These are phyloP conservation scores for Tethea ocularis DNA, from an alignment of 2,888 invertebrate species.

Conservation along the genomic window DNA sequence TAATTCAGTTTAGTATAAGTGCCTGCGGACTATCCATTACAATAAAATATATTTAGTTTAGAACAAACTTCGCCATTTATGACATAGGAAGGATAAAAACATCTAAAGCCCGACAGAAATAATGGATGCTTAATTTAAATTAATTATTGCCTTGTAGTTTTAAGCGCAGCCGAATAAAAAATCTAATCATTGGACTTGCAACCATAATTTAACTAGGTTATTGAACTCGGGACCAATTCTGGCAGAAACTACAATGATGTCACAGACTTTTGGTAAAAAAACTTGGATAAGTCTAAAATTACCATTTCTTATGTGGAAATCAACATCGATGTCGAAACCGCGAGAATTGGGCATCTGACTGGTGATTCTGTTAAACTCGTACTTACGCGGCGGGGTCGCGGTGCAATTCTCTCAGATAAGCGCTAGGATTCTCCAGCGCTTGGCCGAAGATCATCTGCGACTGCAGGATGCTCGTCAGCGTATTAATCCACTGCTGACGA, in stretches of 20 bases:
- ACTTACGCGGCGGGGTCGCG: slow-evolving; percentile 72
- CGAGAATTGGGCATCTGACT: not conserved
- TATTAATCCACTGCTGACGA: slow-evolving; percentile 92
- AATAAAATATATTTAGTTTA: too few relatives aligned
- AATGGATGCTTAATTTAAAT: too few relatives aligned
- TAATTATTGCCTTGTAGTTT: too few relatives aligned
- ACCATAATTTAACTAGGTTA: not conserved
- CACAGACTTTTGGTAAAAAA: too few relatives aligned
- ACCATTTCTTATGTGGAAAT: too few relatives aligned
- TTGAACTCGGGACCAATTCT: not conserved
- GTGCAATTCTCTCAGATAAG: slow-evolving; percentile 65
- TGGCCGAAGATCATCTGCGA: slow-evolving; percentile 97
- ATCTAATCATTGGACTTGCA: not conserved
- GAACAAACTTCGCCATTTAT: too few relatives aligned
- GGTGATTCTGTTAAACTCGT: not conserved
- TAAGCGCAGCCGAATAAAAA: not conserved
- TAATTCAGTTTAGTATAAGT: too few relatives aligned
- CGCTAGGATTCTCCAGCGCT: slow-evolving; percentile 97
- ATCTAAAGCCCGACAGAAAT: too few relatives aligned
- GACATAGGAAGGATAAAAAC: too few relatives aligned
- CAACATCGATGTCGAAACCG: not conserved
- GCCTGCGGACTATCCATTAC: too few relatives aligned
- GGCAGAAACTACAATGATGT: not conserved
- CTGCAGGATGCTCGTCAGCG: slow-evolving; percentile 93
- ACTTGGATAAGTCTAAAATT: too few relatives aligned